Conservation (phyloP, 2,888 invertebrate genomes). For the Parascotia fuliginaria region DNA sequence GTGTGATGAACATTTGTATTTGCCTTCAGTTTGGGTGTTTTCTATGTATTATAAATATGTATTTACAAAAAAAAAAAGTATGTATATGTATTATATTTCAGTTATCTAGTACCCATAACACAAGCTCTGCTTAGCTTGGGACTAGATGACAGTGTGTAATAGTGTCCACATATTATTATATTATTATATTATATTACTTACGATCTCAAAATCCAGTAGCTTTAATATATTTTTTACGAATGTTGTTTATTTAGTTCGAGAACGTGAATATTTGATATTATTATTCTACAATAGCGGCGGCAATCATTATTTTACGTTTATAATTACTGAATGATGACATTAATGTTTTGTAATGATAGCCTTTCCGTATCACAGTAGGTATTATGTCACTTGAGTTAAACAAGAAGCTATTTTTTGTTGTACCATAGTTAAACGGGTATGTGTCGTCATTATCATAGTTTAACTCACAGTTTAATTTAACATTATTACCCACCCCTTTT, state of each 20-base stretch:
- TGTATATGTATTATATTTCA: no score
- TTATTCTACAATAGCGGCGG: conserved; percentile 21
- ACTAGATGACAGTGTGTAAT: no score
- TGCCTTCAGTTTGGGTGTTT: no score
- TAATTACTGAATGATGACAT: conserved; percentile 57
- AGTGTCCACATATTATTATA: no score
- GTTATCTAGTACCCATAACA: no score
- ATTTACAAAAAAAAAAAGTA: no score
- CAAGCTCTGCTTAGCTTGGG: no score
- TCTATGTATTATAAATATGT: no score
- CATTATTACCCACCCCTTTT: not conserved
- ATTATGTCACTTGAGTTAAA: conserved; percentile 56
- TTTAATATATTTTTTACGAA: conserved; percentile 1
- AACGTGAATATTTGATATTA: conserved; percentile 23
- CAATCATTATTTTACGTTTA: conserved; percentile 44
- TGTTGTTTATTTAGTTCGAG: conserved; percentile 7
- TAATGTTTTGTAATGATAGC: conserved; percentile 65
- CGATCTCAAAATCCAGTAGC: conserved; percentile 14
- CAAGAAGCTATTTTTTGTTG: conserved; percentile 54
- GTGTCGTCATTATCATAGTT: conserved; percentile 43
- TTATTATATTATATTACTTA: not conserved
- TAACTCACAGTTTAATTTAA: conserved; percentile 17
- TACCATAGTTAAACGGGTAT: conserved; percentile 45
- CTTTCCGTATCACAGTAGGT: conserved; percentile 59
- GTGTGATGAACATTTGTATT: no score